Evolutionary conservation across 2,113 vertebrate genomes (phyloP).

Genomic region (Podarcis raffonei): DNA sequence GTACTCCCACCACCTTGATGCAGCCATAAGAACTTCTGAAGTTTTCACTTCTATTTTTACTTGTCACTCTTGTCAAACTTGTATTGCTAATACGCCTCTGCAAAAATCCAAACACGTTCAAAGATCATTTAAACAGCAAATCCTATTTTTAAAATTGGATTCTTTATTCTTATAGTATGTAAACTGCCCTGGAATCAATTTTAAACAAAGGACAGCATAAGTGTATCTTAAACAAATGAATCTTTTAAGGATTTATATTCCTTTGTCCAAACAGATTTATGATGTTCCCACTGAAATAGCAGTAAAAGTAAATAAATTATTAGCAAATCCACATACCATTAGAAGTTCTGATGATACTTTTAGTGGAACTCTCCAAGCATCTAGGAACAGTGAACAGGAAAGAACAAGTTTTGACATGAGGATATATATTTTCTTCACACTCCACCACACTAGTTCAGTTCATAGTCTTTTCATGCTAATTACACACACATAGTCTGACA

Average conservation of each 20-base stretch:
- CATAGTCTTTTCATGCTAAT: background rate
- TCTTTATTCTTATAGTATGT: background rate
- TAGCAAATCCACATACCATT: slow-evolving; percentile 79
- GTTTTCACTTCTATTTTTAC: too few relatives aligned
- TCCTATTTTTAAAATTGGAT: background rate
- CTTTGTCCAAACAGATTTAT: background rate
- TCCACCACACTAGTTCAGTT: background rate
- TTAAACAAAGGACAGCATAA: background rate
- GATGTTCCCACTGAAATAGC: background rate
- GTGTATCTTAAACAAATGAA: background rate
- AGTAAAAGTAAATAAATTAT: fast-evolving
- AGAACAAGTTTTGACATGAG: background rate
- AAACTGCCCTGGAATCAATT: background rate
- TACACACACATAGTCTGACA: background rate
- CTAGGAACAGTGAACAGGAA: slow-evolving; percentile 68
- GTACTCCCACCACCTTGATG: too few relatives aligned
- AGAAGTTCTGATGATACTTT: slow-evolving; percentile 91
- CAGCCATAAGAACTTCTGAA: too few relatives aligned
- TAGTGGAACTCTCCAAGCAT: slow-evolving; percentile 89
- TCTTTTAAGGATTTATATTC: background rate
- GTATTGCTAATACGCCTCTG: too few relatives aligned
- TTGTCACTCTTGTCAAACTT: too few relatives aligned
- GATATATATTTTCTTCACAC: background rate
- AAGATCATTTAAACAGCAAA: too few relatives aligned
- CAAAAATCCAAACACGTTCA: too few relatives aligned